Conservation (phyloP, 2,888 invertebrate genomes). For the Ctenicera cuprea region DNA sequence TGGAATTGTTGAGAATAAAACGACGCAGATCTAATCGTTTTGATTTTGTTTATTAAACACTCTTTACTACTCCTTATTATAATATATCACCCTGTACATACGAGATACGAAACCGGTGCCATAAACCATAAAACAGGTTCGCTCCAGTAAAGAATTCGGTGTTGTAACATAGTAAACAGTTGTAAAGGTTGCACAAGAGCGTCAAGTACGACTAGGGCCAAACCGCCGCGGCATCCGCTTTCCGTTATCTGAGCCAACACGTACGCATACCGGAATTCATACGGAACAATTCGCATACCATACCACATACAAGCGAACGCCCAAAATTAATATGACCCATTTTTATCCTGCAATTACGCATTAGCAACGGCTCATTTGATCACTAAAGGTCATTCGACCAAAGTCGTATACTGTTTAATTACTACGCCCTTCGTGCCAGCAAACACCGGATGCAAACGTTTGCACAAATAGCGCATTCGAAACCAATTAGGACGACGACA, state of each 20-base stretch:
- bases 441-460: constrained; percentile 21
- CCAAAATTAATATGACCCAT: constrained; percentile 43
- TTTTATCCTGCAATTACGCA: constrained; percentile 5
- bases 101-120: constrained; percentile 35
- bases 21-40: no score
- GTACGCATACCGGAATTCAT: constrained; percentile 48
- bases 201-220: constrained; percentile 45
- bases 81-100: constrained; percentile 21
- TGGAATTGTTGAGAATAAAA: no score
- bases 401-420: background rate
- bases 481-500: constrained; percentile 19
- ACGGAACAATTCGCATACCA: constrained; percentile 48
- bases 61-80: no score
- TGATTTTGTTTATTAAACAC: no score
- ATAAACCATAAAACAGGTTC: constrained; percentile 45
- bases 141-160: constrained; percentile 50
- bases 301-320: constrained; percentile 36
- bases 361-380: constrained; percentile 20
- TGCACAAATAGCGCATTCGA: constrained; percentile 21
- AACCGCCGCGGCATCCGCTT: constrained; percentile 33
- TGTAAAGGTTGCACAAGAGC: constrained; percentile 48
- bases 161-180: constrained; percentile 50
- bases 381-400: background rate
- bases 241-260: constrained; percentile 48
- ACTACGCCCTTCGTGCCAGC: constrained; percentile 18